A percentile compares a stretch with the other conserved stretches of the same genome.
phyloP scores from a whole-genome alignment of 2,113 vertebrate species.

The Colaptes auratus region DNA sequence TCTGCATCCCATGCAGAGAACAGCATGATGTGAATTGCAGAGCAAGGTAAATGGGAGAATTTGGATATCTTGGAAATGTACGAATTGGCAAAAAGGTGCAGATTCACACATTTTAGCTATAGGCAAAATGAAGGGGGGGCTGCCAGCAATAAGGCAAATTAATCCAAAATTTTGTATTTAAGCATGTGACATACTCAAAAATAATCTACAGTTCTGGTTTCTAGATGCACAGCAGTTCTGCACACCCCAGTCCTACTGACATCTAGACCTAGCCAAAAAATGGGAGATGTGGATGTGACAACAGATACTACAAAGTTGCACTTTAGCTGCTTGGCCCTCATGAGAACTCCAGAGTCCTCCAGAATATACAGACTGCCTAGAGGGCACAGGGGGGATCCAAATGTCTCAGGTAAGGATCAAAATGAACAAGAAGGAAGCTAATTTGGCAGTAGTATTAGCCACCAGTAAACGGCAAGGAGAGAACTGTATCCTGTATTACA shows the following conservation, averaged over 20 bases:
- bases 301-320: background rate
- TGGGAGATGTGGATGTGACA: background rate
- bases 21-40: conserved; percentile 56
- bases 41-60: conserved; percentile 52
- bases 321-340: background rate
- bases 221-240: background rate
- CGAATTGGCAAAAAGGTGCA: conserved; percentile 37
- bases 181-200: background rate
- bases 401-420: background rate
- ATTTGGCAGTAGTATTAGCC: background rate
- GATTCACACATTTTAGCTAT: background rate
- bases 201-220: background rate
- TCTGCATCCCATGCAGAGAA: conserved; percentile 59
- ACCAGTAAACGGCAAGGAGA: background rate
- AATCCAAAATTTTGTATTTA: background rate
- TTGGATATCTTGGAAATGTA: conserved; percentile 17
- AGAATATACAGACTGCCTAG: background rate
- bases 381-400: background rate
- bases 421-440: background rate
- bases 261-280: background rate
- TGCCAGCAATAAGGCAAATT: background rate
- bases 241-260: background rate
- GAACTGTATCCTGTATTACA: background rate
- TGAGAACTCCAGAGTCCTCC: background rate
- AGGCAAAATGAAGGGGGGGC: background rate